phyloP scores from a whole-genome alignment of 1,140 invertebrate genomes.

The Apolygus lucorum region DNA sequence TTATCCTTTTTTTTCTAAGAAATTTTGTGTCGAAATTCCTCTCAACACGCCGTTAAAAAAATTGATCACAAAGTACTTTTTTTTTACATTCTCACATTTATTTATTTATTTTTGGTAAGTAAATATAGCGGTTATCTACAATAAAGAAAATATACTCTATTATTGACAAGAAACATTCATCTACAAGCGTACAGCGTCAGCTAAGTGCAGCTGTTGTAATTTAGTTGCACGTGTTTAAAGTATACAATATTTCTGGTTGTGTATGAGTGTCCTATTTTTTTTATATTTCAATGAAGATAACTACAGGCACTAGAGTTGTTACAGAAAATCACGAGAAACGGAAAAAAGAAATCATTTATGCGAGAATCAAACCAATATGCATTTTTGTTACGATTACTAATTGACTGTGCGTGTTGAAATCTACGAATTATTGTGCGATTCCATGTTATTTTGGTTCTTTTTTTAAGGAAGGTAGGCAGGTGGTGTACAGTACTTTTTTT shows the following conservation, averaged over 20 bases:
- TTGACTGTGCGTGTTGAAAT: constrained; percentile 29
- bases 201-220: constrained; percentile 19
- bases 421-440: constrained; percentile 28
- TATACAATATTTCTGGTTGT: neutral
- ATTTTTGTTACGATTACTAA: constrained; percentile 27
- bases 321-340: constrained; percentile 3
- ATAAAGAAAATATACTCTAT: constrained; percentile 29
- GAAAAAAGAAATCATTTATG: neutral
- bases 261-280: too few relatives aligned
- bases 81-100: constrained; percentile 6
- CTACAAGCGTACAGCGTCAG: constrained; percentile 27
- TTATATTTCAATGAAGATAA: neutral
- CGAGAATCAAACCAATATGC: too few relatives aligned
- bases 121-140: constrained; percentile 14
- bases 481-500: too few relatives aligned
- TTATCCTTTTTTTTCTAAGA: neutral
- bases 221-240: neutral
- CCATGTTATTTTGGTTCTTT: constrained; percentile 28
- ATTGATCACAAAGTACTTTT: constrained; percentile 22
- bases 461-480: neutral
- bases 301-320: constrained; percentile 27
- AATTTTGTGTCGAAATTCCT: neutral
- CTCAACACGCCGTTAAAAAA: constrained; percentile 15
- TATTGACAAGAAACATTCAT: constrained; percentile 21
- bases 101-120: constrained; percentile 5